A percentile compares a stretch with the other conserved stretches of the same genome.
These are phyloP conservation scores for Lutjanus erythropterus DNA, from an alignment of 2,113 vertebrate species.

Conservation along the genomic window DNA sequence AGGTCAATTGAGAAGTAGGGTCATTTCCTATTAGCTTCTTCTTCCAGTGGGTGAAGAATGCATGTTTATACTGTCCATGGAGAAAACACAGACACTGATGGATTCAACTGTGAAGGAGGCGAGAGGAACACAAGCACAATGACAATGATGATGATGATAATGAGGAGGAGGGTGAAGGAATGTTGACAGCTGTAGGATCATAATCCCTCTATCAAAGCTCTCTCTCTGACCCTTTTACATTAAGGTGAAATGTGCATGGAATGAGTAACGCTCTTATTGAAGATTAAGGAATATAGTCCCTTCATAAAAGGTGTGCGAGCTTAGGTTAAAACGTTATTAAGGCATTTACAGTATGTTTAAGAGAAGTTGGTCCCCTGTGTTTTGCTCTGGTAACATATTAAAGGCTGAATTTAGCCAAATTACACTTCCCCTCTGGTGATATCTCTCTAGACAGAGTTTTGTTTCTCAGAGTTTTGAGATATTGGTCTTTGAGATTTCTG, in stretches of 20 bases:
- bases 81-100: constrained; percentile 2
- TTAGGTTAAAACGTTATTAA: neutral
- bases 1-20: too few relatives aligned
- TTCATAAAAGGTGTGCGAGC: neutral
- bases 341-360: constrained; percentile 6
- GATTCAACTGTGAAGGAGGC: neutral
- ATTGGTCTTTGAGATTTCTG: neutral
- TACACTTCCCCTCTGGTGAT: neutral
- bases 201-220: neutral
- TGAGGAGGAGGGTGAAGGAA: constrained; percentile 9
- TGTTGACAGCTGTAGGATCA: neutral
- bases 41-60: too few relatives aligned
- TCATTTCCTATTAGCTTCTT: too few relatives aligned
- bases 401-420: constrained; percentile 7
- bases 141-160: neutral
- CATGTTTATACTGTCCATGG: too few relatives aligned
- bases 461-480: neutral
- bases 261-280: neutral
- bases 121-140: constrained; percentile 5
- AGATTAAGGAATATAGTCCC: neutral
- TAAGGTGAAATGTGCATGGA: constrained; percentile 60
- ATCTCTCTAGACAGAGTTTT: neutral
- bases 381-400: neutral
- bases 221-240: neutral
- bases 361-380: neutral